phyloP scores from a whole-genome alignment of 2,797 vertebrate species.

The Sciurus carolinensis region DNA sequence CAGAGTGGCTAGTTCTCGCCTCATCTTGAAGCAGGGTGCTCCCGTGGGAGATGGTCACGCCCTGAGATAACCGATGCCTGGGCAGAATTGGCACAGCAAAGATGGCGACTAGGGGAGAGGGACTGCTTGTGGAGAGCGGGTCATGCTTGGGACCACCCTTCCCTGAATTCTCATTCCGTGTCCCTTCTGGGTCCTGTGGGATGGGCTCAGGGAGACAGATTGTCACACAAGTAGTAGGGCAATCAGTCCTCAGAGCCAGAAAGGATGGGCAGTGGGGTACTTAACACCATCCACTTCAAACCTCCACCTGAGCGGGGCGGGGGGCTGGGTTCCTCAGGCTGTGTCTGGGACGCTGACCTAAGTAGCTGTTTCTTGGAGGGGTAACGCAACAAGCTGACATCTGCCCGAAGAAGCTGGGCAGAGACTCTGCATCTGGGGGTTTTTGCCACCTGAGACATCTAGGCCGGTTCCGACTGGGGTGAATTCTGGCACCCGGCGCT shows the following conservation, averaged over 20 bases:
- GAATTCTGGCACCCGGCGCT: not conserved
- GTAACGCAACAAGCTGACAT: not conserved
- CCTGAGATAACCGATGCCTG: not conserved
- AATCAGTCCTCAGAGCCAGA: not conserved
- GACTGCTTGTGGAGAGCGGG: not conserved
- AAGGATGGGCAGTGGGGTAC: not conserved
- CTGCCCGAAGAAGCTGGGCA: not conserved
- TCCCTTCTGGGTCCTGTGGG: too few relatives aligned
- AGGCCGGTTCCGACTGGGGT: not conserved
- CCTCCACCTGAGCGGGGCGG: not conserved
- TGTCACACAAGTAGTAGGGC: not conserved
- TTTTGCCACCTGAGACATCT: not conserved
- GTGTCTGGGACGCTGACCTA: not conserved
- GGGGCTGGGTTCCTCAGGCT: not conserved
- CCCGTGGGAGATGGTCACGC: accelerated
- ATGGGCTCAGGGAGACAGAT: not conserved
- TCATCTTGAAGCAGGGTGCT: not conserved
- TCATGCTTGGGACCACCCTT: too few relatives aligned
- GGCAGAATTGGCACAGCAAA: not conserved
- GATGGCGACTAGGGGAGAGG: not conserved
- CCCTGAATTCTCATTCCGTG: not conserved
- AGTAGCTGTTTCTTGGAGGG: not conserved
- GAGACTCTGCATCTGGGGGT: not conserved
- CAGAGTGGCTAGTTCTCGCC: not conserved
- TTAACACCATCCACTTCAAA: not conserved